Base-by-base conservation (phyloP, 2,888 invertebrate genomes). In the Ellobium chinense region DNA sequence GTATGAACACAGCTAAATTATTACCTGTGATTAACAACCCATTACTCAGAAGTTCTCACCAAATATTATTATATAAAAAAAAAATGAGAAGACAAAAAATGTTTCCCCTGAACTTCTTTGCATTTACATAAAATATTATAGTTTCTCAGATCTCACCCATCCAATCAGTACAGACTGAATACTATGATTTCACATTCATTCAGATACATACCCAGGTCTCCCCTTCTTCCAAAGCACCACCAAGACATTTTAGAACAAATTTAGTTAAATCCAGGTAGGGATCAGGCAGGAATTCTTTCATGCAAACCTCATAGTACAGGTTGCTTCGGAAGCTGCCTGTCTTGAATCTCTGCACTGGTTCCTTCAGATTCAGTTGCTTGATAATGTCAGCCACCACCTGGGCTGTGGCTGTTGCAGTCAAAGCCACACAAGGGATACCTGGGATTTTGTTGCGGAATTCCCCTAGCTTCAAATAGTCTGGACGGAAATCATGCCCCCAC, bases 401-500 rank as follows among this genome's bases (percentile, higher is more conserved):
- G 1, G 85, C 94, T 62, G 94, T 95, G 7, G 99, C 99, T 0
- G 99, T 99, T 0, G 99, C 99, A 9, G 99, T 99, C 66, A 99
- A 94, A 0, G 99, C 99, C 73, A 99, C 94, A 95, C 97, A 97
- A 1, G 97, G 91, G 5, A 97, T 95, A 77, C 94, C 94, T 77
- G 95, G 95, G 91, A 96, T 95, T 84, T 93, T 92, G 37, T 82
- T 84, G 24, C 91, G 78, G 63, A 97, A 93, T 14, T 93, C 91
- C 0, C 98, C 97, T 34, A 99, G 94, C 93, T 97, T 97, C 31
- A 99, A 94, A 92, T 99, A 99, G 93, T 98, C 97, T 0, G 98
- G 98, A 77, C 94, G 85, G 82, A 99, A 99, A 93, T 99, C 99
- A 93, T 99, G 99, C 0, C 99, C 99, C 99, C 99, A 99, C 89